phyloP scores from a whole-genome alignment of 1,140 invertebrate genomes.

The Pseudobourletiella spinata region DNA sequence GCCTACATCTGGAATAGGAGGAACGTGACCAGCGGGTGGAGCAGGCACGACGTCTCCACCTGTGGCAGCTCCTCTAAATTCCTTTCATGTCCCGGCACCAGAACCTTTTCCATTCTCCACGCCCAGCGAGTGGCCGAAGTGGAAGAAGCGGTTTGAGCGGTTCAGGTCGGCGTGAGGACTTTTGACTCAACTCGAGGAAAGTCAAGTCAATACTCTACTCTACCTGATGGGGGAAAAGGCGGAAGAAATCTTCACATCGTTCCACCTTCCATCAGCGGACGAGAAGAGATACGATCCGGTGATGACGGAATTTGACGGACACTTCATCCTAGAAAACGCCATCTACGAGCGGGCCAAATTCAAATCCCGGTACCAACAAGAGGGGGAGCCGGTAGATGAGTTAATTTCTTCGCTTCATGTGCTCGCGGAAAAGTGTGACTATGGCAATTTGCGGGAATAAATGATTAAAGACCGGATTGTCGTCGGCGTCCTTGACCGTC shows the following conservation, averaged over 20 bases:
- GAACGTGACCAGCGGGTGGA: no score
- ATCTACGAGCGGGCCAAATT: no score
- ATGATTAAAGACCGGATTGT: conserved; percentile 35
- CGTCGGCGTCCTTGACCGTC: conserved; percentile 37
- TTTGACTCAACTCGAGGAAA: neutral
- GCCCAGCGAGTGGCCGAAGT: no score
- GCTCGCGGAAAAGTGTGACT: conserved; percentile 9
- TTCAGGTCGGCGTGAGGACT: neutral
- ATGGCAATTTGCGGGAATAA: conserved; percentile 1
- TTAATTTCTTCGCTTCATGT: no score
- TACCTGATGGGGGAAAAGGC: conserved; percentile 7
- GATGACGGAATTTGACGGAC: no score
- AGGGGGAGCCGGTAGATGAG: conserved; percentile 23
- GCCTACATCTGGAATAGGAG: no score
- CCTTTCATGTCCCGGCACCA: no score
- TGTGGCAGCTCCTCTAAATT: no score
- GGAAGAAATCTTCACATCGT: conserved; percentile 13
- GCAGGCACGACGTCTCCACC: no score
- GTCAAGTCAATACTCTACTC: neutral
- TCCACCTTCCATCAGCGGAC: no score
- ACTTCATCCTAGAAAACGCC: no score
- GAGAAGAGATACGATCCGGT: conserved; percentile 24
- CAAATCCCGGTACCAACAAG: conserved; percentile 25
- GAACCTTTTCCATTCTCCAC: no score
- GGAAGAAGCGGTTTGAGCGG: neutral